Conservation (phyloP, 2,888 invertebrate species). For the Rutpela maculata region DNA sequence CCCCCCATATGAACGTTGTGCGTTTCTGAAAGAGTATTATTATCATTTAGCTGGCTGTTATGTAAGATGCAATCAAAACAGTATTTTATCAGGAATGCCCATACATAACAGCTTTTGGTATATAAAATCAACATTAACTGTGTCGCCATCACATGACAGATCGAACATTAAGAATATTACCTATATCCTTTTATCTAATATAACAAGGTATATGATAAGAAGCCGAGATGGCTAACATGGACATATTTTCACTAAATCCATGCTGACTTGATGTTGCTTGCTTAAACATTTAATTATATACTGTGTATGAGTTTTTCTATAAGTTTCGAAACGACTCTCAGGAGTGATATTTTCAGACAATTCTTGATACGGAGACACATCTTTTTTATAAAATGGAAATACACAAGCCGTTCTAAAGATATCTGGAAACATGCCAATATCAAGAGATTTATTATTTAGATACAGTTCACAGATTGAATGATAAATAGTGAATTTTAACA, state of each 20-base stretch:
- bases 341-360: background rate
- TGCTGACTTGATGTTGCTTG: background rate
- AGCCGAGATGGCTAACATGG: background rate
- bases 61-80: no score
- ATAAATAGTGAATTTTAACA: background rate
- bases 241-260: background rate
- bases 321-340: background rate
- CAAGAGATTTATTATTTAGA: constrained; percentile 1
- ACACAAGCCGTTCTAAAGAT: background rate
- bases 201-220: background rate
- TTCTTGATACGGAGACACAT: background rate
- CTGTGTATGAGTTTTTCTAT: background rate
- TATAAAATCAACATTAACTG: background rate
- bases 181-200: background rate
- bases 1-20: background rate
- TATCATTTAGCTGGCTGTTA: no score
- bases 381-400: background rate
- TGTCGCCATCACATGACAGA: background rate
- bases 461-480: background rate
- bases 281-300: background rate
- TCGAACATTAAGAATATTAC: background rate
- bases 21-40: background rate
- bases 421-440: background rate
- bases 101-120: background rate
- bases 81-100: background rate